Evolutionary conservation across 2,113 vertebrate species (phyloP), one percentile per base, ranked within the genome.

Genomic region (Chunga burmeisteri): DNA sequence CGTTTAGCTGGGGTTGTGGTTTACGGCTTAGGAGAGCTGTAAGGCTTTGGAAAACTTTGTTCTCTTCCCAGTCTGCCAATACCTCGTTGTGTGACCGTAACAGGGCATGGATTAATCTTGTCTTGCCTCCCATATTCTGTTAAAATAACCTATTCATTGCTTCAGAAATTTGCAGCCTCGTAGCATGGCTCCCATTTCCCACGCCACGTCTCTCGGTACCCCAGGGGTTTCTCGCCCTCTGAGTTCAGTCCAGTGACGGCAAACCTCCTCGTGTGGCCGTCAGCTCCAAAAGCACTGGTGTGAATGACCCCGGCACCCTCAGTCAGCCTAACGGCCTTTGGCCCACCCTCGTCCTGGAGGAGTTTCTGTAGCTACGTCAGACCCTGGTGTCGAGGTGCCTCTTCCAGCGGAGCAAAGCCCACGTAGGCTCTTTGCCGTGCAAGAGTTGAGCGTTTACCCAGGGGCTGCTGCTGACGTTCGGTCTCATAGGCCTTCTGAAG

Each of bases 401-500:
- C 46, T 63, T 63, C 81, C 88, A 90, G 80, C 90, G 46, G 46
- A 34, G 40, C 71, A 3, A 15, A 93, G 72, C 86, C 88, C 77
- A 21, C 0, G 1, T 4, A 26, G 72, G 26, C 40, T 87, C 59
- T 55, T 49, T 26, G 71, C 77, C 3, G 0, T 15, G 36, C 72
- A 27, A 16, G 18, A 55, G 11, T 7, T 16, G 50, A 44, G 73
- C 55, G n/a, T 83, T 92, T 55, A 77, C 80, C 81, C 92, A 36
- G 78, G 62, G 65, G 88, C 85, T 73, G 86, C 87, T 67, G 96
- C 72, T 96, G 96, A 81, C 30, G 74, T 50, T 82, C 52, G 71
- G 56, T 90, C 96, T 97, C 97, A 17, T 8, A 18, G 86, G 81
- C 38, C 75, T 44, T 95, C 89, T 90, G 95, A 91, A 94, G 40